phyloP scores from a whole-genome alignment of 2,888 invertebrate genomes.

The Lutraria lutraria region DNA sequence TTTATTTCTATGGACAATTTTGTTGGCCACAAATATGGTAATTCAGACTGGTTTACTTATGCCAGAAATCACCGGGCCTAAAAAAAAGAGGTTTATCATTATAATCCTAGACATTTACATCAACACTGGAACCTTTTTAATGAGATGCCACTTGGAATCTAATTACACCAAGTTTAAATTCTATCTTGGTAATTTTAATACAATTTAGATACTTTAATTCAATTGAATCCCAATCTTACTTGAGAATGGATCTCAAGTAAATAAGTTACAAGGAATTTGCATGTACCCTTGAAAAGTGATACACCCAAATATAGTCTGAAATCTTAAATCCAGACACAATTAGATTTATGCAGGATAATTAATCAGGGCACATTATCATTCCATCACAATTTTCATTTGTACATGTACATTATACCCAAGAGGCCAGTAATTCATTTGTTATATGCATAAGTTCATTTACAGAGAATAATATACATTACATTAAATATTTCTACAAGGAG shows the following conservation, averaged over 20 bases:
- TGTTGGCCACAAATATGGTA: not conserved
- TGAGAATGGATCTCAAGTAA: not conserved
- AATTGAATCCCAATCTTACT: not conserved
- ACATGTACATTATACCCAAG: too few relatives aligned
- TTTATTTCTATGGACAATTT: not conserved
- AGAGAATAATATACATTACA: too few relatives aligned
- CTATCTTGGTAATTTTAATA: not conserved
- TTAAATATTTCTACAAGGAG: too few relatives aligned
- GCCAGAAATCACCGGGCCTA: not conserved
- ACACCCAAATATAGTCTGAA: too few relatives aligned
- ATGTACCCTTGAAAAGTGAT: not conserved
- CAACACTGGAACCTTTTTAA: not conserved
- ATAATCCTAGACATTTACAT: not conserved
- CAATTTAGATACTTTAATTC: not conserved
- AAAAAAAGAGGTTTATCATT: not conserved
- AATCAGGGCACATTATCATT: too few relatives aligned
- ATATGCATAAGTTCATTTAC: too few relatives aligned
- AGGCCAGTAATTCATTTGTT: too few relatives aligned
- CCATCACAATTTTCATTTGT: too few relatives aligned
- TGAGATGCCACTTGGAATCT: not conserved
- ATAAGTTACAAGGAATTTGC: not conserved
- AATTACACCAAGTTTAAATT: slow-evolving; percentile 5
- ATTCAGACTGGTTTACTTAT: not conserved
- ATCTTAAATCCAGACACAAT: too few relatives aligned
- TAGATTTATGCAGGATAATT: too few relatives aligned